Base-by-base conservation (phyloP, 2,113 vertebrate species). In the Dascyllus trimaculatus region DNA sequence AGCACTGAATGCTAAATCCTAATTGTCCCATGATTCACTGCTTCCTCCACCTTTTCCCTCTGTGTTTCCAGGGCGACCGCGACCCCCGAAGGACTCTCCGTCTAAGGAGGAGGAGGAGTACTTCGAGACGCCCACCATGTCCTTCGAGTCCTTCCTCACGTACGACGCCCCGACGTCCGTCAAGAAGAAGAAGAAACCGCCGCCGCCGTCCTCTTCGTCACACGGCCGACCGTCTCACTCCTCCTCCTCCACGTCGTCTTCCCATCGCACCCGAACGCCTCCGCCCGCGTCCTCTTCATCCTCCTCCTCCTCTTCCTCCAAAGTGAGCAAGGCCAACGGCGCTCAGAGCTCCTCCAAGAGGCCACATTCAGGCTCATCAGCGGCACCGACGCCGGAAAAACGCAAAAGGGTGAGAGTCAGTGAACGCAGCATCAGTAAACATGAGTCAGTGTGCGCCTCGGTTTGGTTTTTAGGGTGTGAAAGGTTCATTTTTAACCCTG, bases 131-230 rank as follows among this genome's bases (percentile, higher is more conserved):
- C 97, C 97, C 21, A 97, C 96, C 3, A 99, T 97, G 98, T 99
- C 98, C 9, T 99, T 99, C 3, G 98, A 99, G 91, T 99, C 97
- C 0, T 99, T 99, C 74, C 96, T 99, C 76, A 99, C 96, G 11
- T 99, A 99, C 0, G 98, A 99, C 81, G 96, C 96, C 58, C 98
- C 98, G 0, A 94, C 95, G 26, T 93, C 95, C 13, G 95, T 95
- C 89, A 98, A 97, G 92, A 99, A 97, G 90, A 99, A 98, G 93
- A 99, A 99, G 93, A 95, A 95, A 67, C 72, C 72, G 0, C 6
- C 61, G 0, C 58, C 85, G 0, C 38, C 75, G 0, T 68, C 86
- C 0, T 87, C 92, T 10, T 65, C 82, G 57, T 85, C 91, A 4
- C 82, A 90, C 84, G 52, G 84, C 53, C 88, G 76, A 32, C 75